Conservation (phyloP, 2,113 vertebrate genomes). For the Xyliphius kryptos region DNA sequence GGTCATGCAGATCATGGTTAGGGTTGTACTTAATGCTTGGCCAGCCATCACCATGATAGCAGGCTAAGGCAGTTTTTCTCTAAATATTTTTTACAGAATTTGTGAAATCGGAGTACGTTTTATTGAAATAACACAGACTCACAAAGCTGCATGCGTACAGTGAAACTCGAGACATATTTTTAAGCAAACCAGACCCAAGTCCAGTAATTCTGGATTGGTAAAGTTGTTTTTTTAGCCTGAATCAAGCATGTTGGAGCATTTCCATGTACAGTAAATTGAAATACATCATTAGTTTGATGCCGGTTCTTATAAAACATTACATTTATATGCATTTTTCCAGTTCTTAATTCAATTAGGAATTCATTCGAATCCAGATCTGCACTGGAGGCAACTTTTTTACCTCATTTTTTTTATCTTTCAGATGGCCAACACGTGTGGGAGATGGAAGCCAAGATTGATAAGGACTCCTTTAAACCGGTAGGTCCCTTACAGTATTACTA, state of each 20-base stretch:
- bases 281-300: too few relatives aligned
- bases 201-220: not conserved
- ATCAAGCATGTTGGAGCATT: too few relatives aligned
- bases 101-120: too few relatives aligned
- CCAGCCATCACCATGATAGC: not conserved
- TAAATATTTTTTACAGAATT: too few relatives aligned
- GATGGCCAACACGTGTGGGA: slow-evolving; percentile 97
- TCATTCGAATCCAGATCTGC: too few relatives aligned
- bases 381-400: too few relatives aligned
- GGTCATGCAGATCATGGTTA: slow-evolving; percentile 4
- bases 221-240: too few relatives aligned
- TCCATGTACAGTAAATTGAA: too few relatives aligned
- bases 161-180: not conserved
- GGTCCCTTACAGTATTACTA: slow-evolving; percentile 61
- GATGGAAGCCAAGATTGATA: slow-evolving; percentile 88
- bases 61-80: not conserved
- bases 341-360: too few relatives aligned
- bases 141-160: not conserved
- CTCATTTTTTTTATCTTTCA: slow-evolving; percentile 40
- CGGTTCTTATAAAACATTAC: too few relatives aligned
- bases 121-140: too few relatives aligned
- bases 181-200: not conserved
- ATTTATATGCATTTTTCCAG: too few relatives aligned
- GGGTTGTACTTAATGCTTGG: not conserved
- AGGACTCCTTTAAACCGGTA: slow-evolving; percentile 84